phyloP scores from a whole-genome alignment of 2,113 vertebrate species.

The Nettapus auritus region DNA sequence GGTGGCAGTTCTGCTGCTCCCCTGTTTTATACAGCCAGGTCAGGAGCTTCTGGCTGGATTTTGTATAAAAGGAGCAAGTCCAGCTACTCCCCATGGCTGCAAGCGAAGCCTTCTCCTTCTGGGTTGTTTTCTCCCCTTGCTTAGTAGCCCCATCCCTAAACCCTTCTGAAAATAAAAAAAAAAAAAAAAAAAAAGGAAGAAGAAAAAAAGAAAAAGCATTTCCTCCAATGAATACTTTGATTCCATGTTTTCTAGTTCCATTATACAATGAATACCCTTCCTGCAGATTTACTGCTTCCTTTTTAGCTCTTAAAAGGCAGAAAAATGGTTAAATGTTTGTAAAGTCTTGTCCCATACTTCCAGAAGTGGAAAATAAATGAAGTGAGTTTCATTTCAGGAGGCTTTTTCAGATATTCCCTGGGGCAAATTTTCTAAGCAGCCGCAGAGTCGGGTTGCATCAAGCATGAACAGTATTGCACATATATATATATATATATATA shows the following conservation, averaged over 20 bases:
- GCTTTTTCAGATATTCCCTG: background rate
- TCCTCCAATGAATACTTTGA: background rate
- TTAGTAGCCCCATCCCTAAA: background rate
- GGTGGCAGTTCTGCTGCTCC: too few relatives aligned
- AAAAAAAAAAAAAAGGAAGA: background rate
- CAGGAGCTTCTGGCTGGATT: background rate
- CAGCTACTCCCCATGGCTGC: background rate
- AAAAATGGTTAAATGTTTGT: background rate
- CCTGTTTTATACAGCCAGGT: background rate
- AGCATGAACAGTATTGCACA: background rate
- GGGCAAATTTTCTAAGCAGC: background rate
- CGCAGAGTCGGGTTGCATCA: background rate
- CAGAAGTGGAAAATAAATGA: constrained; percentile 19
- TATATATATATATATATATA: background rate
- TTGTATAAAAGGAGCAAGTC: background rate
- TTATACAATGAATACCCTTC: background rate
- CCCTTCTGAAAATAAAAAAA: background rate
- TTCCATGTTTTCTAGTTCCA: background rate
- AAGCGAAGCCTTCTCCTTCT: background rate
- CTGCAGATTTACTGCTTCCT: background rate
- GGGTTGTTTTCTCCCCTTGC: background rate
- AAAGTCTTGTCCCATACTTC: background rate
- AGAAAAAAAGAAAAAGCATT: background rate
- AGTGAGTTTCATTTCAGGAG: background rate
- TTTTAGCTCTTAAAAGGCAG: background rate